Evolutionary conservation across 2,888 invertebrate genomes (phyloP), one percentile per base, ranked within the genome.

Genomic region (Thecocarcelia acutangulata): DNA sequence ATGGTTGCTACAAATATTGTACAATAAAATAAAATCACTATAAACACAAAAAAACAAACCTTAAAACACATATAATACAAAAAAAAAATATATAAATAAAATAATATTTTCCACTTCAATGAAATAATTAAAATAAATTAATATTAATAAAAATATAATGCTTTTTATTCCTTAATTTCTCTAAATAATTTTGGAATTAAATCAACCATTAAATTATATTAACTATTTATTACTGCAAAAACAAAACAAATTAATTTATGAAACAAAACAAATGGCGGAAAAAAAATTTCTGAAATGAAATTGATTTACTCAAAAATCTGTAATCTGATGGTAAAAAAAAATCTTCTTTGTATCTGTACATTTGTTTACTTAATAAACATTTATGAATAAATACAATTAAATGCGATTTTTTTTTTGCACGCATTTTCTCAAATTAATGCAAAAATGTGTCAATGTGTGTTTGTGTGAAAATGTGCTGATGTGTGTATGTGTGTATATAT

Each of bases 171-270:
- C 3, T 8, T 21, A 28, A 61, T 58, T 58, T 42, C 40, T 61
- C 28, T 56, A 58, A 70, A 72, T 44, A 28, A 73, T 61, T 68
- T 42, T 37, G 33, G 11, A 70, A 83, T 83, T 83, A 83, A 85
- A 83, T 84, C 84, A 83, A 83, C 81, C 80, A 69, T 84, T 61
- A 83, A 84, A 84, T 81, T 74, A 54, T 37, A 76, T 78, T 78
- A 82, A 83, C 48, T 69, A 74, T 69, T 64, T 50, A 58, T 69
- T 66, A 37, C 48, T 61, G 13, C 15, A 54, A 70, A 15, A 73
- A 59, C 15, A 66, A 75, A 66, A 50, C 44, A 69, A 78, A 78
- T 52, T 64, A 72, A 64, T 70, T 58, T 77, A 70, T 54, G n/a
- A 59, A 74, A 58, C 37, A 46, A 46, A 70, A 37, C 48, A 70